Evolutionary conservation across 2,113 vertebrate genomes (phyloP), one percentile per base, ranked within the genome.

Genomic region (Ceuthmochares aereus): DNA sequence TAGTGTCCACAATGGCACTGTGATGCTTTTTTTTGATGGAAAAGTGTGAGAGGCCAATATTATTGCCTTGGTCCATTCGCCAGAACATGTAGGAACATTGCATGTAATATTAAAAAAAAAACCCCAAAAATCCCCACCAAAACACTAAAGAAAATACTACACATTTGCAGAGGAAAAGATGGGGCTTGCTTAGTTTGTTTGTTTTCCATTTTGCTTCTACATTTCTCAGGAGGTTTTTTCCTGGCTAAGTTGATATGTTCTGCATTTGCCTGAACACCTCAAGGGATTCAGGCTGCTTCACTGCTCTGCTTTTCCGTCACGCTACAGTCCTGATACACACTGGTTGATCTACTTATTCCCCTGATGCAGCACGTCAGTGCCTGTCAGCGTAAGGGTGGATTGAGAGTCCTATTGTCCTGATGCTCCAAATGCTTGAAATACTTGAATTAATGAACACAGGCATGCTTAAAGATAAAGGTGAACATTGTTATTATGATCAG

Each of bases 1-100:
- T 11, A 23, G 27, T 1, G 0, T n/a, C 27, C 3, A 4, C 20
- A 43, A 23, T 18, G 17, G 20, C 32, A 55, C 32, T 25, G 43
- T 21, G 45, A 67, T 26, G 15, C 5, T 4, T 40, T 40, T 26
- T 73, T 69, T 54, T 59, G 47, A 45, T 7, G 62, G 40, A 76
- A 60, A 43, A 32, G 14, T 17, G 34, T 40, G 45, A 60, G 63
- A 54, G 4, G 17, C 21, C n/a, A 34, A 1, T 47, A 29, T 45
- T 34, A 32, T 4, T 84, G 8, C 80, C n/a, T 70, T 49, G 20
- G 26, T 66, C 37, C 10, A 4, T 47, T 62, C 78, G 37, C 16
- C 52, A 51, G 34, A 80, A 23, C 10, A 77, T 72, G 52, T 68
- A 49, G 29, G 26, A 73, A 25, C 29, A 34, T 22, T 86, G 36